Percentiles rank a stretch among this genome's conserved stretches.
phyloP scores from a whole-genome alignment of 2,797 vertebrate species.

The Danio aesculapii region DNA sequence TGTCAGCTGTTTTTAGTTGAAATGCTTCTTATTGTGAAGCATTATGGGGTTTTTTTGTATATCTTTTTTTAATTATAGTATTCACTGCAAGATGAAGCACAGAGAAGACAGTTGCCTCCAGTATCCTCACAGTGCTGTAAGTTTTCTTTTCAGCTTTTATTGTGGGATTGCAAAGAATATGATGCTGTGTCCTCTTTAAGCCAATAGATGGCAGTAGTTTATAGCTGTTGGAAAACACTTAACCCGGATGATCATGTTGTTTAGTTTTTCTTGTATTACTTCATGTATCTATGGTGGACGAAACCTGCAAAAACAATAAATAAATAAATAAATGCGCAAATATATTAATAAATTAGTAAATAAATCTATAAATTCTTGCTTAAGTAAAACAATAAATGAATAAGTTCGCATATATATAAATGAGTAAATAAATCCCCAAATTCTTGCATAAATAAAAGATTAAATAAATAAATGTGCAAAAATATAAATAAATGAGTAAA shows the following conservation, averaged over 20 bases:
- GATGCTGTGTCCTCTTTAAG: background rate
- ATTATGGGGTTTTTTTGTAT: background rate
- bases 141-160: constrained; percentile 60
- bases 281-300: background rate
- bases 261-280: background rate
- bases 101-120: constrained; percentile 80
- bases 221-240: background rate
- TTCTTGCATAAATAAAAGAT: too few relatives aligned
- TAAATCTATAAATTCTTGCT: too few relatives aligned
- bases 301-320: too few relatives aligned
- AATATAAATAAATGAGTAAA: too few relatives aligned
- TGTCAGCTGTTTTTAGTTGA: background rate
- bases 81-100: constrained; percentile 81
- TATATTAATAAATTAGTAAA: too few relatives aligned
- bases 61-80: constrained; percentile 71
- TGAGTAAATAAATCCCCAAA: too few relatives aligned
- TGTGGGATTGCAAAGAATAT: background rate
- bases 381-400: too few relatives aligned
- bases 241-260: background rate
- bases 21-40: background rate
- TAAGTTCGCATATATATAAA: too few relatives aligned
- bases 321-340: too few relatives aligned
- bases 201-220: constrained; percentile 52
- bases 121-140: constrained; percentile 96
- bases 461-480: too few relatives aligned